Percentiles rank a stretch among this genome's conserved stretches.
Conservation (phyloP, 2,888 invertebrate species). For the Epicampocera succincta region DNA sequence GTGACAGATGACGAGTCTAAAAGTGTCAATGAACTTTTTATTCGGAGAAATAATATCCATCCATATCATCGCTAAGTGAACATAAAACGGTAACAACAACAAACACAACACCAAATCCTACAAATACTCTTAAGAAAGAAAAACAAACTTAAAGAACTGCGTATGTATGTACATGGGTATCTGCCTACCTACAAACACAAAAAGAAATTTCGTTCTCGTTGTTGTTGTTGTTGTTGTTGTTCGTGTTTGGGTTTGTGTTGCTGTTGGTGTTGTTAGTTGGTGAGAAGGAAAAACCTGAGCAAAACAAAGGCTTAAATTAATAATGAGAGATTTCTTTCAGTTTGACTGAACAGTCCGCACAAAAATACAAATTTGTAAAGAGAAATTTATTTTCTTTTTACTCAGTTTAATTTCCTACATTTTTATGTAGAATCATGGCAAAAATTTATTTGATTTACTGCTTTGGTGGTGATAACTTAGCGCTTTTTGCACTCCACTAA, state of each 20-base stretch:
- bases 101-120: slow-evolving; percentile 6
- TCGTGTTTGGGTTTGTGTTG: background rate
- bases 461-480: too few species aligned
- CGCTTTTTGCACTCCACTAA: too few species aligned
- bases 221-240: background rate
- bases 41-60: slow-evolving; percentile 65
- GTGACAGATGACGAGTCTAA: slow-evolving; percentile 78
- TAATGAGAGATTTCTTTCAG: slow-evolving; percentile 3
- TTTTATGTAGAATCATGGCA: too few species aligned
- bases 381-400: too few species aligned
- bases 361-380: too few species aligned
- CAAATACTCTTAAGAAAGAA: slow-evolving; percentile 33
- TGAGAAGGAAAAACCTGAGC: slow-evolving; percentile 62
- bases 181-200: too few species aligned
- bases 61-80: slow-evolving; percentile 64
- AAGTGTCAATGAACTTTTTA: slow-evolving; percentile 82
- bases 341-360: too few species aligned
- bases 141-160: slow-evolving; percentile 15
- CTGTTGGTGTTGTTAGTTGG: slow-evolving; percentile 20
- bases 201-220: slow-evolving; percentile 61
- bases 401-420: too few species aligned
- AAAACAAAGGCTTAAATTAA: slow-evolving; percentile 30
- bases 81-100: slow-evolving; percentile 42
- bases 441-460: too few species aligned
- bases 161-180: background rate